These are phyloP conservation scores for Beroe forskalii DNA, from an alignment of 37 sponge, comb jelly and placozoan genomes.

Conservation along the genomic window DNA sequence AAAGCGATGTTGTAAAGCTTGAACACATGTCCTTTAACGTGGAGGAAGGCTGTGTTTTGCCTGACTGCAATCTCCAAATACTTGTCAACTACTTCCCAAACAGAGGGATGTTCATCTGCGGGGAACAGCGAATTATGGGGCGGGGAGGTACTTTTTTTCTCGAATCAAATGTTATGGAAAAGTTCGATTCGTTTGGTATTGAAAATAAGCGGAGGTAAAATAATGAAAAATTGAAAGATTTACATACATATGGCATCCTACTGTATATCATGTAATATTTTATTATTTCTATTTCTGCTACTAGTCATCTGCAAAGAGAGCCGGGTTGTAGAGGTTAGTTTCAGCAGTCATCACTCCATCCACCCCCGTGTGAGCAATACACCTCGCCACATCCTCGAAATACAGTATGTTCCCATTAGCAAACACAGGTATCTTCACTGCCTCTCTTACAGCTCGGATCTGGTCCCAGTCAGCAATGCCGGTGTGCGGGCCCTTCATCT, in stretches of 20 bases:
- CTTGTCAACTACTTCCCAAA: conserved; percentile 82
- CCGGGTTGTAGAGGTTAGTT: conserved; percentile 89
- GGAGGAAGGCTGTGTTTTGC: conserved; percentile 75
- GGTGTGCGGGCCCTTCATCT: conserved; percentile 84
- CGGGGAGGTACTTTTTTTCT: too few relatives aligned
- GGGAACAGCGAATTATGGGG: too few relatives aligned
- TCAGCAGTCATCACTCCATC: conserved; percentile 96
- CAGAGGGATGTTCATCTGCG: conserved; percentile 73
- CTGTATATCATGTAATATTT: too few relatives aligned
- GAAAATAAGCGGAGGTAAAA: too few relatives aligned
- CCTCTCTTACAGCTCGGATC: conserved; percentile 83
- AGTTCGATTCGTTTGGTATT: too few relatives aligned
- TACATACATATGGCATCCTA: too few relatives aligned
- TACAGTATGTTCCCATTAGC: conserved; percentile 96
- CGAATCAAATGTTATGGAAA: too few relatives aligned
- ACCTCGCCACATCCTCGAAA: conserved; percentile 77
- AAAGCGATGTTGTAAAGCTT: conserved; percentile 88
- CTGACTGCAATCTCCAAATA: conserved; percentile 79
- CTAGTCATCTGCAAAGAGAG: conserved; percentile 85
- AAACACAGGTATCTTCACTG: conserved; percentile 90
- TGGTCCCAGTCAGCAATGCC: conserved; percentile 96
- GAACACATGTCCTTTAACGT: conserved; percentile 89
- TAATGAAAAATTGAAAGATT: too few relatives aligned
- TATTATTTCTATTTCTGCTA: too few relatives aligned
- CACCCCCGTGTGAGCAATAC: conserved; percentile 78